Evolutionary conservation across 1,140 invertebrate species (phyloP), one percentile per base, ranked within the genome.

Genomic region (Bombus confusus): DNA sequence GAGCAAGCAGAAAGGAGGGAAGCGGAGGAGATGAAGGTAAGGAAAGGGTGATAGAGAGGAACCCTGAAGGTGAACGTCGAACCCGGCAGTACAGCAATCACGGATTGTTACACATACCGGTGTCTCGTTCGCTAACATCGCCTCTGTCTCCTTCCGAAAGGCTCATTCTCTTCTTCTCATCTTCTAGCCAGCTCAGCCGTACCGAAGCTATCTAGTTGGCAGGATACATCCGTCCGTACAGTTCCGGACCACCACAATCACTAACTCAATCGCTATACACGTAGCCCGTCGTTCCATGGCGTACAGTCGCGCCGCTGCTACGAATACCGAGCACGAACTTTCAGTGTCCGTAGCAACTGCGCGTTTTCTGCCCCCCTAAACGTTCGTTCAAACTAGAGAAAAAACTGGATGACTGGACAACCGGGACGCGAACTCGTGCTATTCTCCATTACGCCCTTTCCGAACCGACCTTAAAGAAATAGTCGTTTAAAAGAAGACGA

Each of bases 81-180:
- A 93, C 89, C 90, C 89, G 90, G 87, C 88, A 76, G 57, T 88
- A 86, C 76, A 84, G 91, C 93, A 93, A 93, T 92, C 92, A 90
- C 80, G 82, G 86, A 90, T 93, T 91, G 86, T 92, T 92, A 91
- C 92, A 93, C 90, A 93, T 92, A 93, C 88, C 88, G 87, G 77
- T 85, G 73, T 77, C 75, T 73, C 83, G 83, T 86, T 87, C 84
- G 80, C 71, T 79, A 80, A 82, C 88, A 72, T 80, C 15, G 71
- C 28, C 75, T 77, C 75, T 13, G 37, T 66, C 74, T 79, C 64
- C 71, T 28, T 66, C 52, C 15, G 59, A 62, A 18, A 64, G 79
- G n/a, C 59, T n/a, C 72, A 57, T 86, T 66, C 83, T 79, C 84
- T 86, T 82, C 78, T 34, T 85, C 76, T 88, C 86, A 85, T 85